Conservation (phyloP, 2,113 vertebrate species). For the Callospermophilus lateralis region DNA sequence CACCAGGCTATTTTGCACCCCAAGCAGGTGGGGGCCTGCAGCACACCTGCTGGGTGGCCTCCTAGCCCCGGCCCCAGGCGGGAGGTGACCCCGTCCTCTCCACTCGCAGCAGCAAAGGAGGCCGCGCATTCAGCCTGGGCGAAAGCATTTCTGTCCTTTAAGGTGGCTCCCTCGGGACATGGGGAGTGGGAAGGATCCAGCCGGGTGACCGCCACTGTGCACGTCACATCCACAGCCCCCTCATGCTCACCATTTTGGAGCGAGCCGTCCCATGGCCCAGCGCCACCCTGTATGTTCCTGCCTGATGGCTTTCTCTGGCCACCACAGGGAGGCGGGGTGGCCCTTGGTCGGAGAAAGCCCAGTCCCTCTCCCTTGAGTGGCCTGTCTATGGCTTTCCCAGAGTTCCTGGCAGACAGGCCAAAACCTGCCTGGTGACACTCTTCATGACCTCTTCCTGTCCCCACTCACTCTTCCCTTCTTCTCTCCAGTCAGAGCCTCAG, state of each 20-base stretch:
- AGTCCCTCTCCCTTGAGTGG: not conserved
- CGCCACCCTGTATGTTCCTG: fast-evolving
- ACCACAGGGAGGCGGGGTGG: fast-evolving
- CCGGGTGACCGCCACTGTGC: fast-evolving
- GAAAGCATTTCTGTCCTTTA: not conserved
- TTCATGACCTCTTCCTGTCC: fast-evolving
- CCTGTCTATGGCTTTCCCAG: not conserved
- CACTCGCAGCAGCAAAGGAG: not conserved
- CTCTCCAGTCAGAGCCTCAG: not conserved
- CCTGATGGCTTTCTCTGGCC: not conserved
- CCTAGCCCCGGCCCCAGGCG: fast-evolving
- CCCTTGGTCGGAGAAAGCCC: not conserved
- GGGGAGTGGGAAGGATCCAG: fast-evolving
- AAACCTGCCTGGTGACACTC: not conserved
- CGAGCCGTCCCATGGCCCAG: fast-evolving
- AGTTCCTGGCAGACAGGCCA: not conserved
- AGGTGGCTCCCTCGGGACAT: not conserved
- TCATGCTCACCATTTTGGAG: fast-evolving
- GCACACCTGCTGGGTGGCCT: not conserved
- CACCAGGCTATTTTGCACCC: not conserved
- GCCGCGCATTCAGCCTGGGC: fast-evolving
- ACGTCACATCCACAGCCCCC: no score
- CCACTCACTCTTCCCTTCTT: not conserved
- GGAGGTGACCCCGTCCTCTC: fast-evolving
- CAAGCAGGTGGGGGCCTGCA: no score